Percentiles rank a stretch among this genome's conserved stretches.
These are phyloP conservation scores for Cerceris ruficornis DNA, from an alignment of 2,888 invertebrate genomes.

Conservation along the genomic window DNA sequence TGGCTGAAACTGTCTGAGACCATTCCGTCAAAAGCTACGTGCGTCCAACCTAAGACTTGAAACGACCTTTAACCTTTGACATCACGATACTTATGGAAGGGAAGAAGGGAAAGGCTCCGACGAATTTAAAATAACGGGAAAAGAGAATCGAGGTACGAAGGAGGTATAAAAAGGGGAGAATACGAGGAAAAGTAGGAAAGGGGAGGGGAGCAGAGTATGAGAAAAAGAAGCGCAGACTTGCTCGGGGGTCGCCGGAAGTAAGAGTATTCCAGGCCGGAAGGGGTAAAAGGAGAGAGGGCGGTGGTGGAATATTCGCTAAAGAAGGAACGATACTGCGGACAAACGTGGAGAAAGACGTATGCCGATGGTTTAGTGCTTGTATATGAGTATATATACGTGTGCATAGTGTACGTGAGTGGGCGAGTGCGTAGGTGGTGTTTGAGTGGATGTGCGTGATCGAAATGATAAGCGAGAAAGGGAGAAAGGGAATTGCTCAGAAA, in stretches of 20 bases:
- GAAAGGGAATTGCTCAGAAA: slow-evolving; percentile 23
- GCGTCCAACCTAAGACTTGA: too few species aligned
- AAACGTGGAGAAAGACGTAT: neutral
- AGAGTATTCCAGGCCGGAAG: slow-evolving; percentile 54
- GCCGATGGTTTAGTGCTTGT: neutral
- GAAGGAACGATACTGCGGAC: slow-evolving; percentile 22
- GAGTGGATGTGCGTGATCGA: slow-evolving; percentile 16
- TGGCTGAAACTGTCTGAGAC: too few species aligned
- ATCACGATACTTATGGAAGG: neutral
- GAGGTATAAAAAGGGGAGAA: slow-evolving; percentile 5
- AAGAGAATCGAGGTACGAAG: neutral
- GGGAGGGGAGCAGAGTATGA: neutral
- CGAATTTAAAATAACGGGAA: slow-evolving; percentile 14
- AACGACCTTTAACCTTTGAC: neutral
- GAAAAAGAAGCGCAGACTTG: slow-evolving; percentile 6
- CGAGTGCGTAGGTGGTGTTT: neutral
- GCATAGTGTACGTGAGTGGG: neutral
- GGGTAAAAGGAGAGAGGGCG: slow-evolving; percentile 41
- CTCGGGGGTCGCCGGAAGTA: slow-evolving; percentile 45
- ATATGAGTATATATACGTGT: neutral
- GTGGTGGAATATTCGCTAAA: slow-evolving; percentile 38
- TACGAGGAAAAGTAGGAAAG: slow-evolving; percentile 9
- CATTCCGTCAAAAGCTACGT: too few species aligned
- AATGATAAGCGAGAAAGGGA: neutral
- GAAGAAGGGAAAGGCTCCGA: slow-evolving; percentile 1